Conservation (phyloP, 2,797 vertebrate species). For the Pangasius djambal region DNA sequence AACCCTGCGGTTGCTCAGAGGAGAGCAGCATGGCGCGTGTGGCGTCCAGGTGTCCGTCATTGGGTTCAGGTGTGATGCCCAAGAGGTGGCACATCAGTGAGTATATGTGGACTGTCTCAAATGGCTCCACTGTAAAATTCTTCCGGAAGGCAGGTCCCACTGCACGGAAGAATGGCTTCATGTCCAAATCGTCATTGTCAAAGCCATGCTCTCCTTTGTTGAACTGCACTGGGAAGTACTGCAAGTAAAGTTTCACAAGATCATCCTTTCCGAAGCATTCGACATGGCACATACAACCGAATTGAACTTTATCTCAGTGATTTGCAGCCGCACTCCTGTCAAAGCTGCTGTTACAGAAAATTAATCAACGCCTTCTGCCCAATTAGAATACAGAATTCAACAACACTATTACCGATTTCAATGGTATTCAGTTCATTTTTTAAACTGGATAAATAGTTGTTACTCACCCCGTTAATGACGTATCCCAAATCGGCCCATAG, state of each 20-base stretch:
- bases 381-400: neutral
- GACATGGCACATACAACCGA: too few species aligned
- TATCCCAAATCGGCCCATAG: slow-evolving; percentile 84
- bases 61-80: slow-evolving; percentile 81
- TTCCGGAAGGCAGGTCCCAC: slow-evolving; percentile 82
- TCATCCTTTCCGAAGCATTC: neutral
- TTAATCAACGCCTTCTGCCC: neutral
- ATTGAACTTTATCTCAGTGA: neutral
- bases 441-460: neutral
- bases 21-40: slow-evolving; percentile 73
- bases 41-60: slow-evolving; percentile 77
- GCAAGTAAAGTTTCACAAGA: slow-evolving; percentile 22
- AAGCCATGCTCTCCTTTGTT: slow-evolving; percentile 88
- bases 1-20: slow-evolving; percentile 50
- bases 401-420: neutral
- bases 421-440: neutral
- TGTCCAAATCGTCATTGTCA: slow-evolving; percentile 80
- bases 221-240: slow-evolving; percentile 83
- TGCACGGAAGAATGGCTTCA: slow-evolving; percentile 92
- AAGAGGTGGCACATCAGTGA: slow-evolving; percentile 87
- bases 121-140: slow-evolving; percentile 82
- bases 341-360: neutral
- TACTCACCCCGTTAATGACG: slow-evolving; percentile 87
- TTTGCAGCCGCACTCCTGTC: neutral
- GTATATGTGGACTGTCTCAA: slow-evolving; percentile 88